Evolutionary conservation across 2,888 invertebrate species (phyloP).

Genomic region (Salticus scenicus): DNA sequence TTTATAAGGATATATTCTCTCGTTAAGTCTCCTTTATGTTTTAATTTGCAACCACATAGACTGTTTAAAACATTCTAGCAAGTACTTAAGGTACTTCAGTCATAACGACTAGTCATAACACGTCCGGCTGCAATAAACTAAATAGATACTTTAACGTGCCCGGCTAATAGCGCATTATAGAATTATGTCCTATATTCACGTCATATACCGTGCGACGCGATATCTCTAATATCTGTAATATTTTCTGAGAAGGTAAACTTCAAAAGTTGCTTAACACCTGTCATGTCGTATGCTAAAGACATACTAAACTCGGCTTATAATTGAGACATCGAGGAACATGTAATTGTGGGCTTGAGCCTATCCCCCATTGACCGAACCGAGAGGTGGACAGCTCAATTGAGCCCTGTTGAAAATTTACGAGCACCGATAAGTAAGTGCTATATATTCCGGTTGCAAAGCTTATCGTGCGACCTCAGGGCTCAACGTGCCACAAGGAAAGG

Average conservation of each 20-base stretch:
- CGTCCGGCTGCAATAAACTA: slow-evolving; percentile 55
- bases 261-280: slow-evolving; percentile 57
- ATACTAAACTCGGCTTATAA: slow-evolving; percentile 53
- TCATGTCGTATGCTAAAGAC: slow-evolving; percentile 68
- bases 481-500: slow-evolving; percentile 45
- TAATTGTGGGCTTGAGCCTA: slow-evolving; percentile 64
- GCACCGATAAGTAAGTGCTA: slow-evolving; percentile 66
- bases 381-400: slow-evolving; percentile 69
- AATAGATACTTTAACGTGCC: slow-evolving; percentile 41
- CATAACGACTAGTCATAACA: slow-evolving; percentile 66
- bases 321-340: slow-evolving; percentile 64
- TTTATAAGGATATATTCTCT: slow-evolving; percentile 25
- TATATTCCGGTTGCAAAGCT: slow-evolving; percentile 66
- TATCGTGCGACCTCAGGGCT: slow-evolving; percentile 62
- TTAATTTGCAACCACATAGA: slow-evolving; percentile 66
- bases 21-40: slow-evolving; percentile 45
- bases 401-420: slow-evolving; percentile 62
- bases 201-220: slow-evolving; percentile 43
- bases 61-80: slow-evolving; percentile 52
- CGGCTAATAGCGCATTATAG: slow-evolving; percentile 67
- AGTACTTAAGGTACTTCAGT: slow-evolving; percentile 39
- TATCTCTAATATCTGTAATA: slow-evolving; percentile 35
- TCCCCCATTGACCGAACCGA: slow-evolving; percentile 43
- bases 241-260: slow-evolving; percentile 22
- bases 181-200: slow-evolving; percentile 68